Evolutionary conservation across 1,140 invertebrate species (phyloP), one percentile per base, ranked within the genome.

Genomic region (Ctenoplectra terminalis): DNA sequence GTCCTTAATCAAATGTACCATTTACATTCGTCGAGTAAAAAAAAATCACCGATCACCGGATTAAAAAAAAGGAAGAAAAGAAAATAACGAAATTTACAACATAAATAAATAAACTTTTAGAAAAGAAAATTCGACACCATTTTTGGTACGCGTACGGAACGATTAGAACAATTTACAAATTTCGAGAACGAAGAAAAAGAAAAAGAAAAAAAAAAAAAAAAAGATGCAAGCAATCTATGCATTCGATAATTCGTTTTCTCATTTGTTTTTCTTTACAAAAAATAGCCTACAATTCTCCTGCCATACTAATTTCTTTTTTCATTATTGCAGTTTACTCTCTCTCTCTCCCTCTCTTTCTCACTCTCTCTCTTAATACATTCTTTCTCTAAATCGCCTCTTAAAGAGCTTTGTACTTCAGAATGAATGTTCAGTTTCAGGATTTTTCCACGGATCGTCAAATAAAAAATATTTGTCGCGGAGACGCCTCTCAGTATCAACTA

Each of bases 401-500:
- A 50, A 56, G 34, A 56, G 61, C 29, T 84, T 89, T 88, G 87
- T 91, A 91, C 89, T 91, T 89, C 77, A 46, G 70, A 81, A 89
- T 84, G 83, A 87, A 84, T 82, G 81, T 88, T 81, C 58, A 82
- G 78, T 81, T 75, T 74, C 78, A 74, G 40, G 60, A 73, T 20
- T 80, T 20, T 80, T 71, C 29, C 43, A 31, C 23, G 37, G 70
- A 73, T 80, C 77, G 9, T 54, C 17, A 74, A 66, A 74, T 66
- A 37, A 79, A 63, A 79, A 52, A 69, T 26, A 43, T 34, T 54
- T 29, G 43, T 77, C 63, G 37, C 63, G 37, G 43, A 75, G 56
- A 52, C 43, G 72, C 72, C 58, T 34, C 29, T 46, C 43, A 31
- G 40, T 43, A 60, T 58, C 26, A 60, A 31, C 43, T 61, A 61